Evolutionary conservation across 2,888 invertebrate genomes (phyloP).

Genomic region (Mythimna albipuncta): DNA sequence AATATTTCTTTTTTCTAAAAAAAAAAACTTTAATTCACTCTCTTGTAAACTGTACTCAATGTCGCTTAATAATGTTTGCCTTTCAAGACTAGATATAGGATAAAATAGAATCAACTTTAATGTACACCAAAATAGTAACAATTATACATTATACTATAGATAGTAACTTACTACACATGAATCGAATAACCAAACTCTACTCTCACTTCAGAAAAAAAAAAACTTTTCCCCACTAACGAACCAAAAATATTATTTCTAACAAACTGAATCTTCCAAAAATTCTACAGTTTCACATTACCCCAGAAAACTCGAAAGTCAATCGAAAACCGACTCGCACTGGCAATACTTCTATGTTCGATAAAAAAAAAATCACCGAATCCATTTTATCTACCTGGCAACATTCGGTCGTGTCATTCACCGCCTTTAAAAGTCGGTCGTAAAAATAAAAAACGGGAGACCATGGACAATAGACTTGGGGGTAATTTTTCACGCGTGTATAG

Average conservation of each 20-base stretch:
- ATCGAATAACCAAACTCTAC: neutral
- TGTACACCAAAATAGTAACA: no score
- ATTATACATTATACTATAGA: no score
- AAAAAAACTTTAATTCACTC: no score
- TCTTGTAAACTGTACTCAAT: no score
- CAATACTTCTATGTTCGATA: slow-evolving; percentile 43
- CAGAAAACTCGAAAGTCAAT: slow-evolving; percentile 23
- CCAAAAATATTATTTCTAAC: neutral
- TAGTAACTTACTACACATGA: neutral
- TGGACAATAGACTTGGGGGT: slow-evolving; percentile 65
- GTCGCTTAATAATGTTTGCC: no score
- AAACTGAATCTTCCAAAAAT: neutral
- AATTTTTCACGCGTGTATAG: slow-evolving; percentile 69
- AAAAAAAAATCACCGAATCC: slow-evolving; percentile 54
- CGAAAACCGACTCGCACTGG: slow-evolving; percentile 8
- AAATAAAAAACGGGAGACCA: slow-evolving; percentile 62
- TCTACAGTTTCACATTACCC: neutral
- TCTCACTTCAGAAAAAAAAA: neutral
- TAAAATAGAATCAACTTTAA: no score
- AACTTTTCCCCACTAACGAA: neutral
- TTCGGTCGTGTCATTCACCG: slow-evolving; percentile 61
- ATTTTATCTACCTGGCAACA: slow-evolving; percentile 64
- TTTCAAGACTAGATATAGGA: no score
- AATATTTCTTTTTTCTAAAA: no score
- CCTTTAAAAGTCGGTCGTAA: slow-evolving; percentile 68